These are phyloP conservation scores for Myripristis murdjan DNA, from an alignment of 2,797 vertebrate species.

Conservation along the genomic window DNA sequence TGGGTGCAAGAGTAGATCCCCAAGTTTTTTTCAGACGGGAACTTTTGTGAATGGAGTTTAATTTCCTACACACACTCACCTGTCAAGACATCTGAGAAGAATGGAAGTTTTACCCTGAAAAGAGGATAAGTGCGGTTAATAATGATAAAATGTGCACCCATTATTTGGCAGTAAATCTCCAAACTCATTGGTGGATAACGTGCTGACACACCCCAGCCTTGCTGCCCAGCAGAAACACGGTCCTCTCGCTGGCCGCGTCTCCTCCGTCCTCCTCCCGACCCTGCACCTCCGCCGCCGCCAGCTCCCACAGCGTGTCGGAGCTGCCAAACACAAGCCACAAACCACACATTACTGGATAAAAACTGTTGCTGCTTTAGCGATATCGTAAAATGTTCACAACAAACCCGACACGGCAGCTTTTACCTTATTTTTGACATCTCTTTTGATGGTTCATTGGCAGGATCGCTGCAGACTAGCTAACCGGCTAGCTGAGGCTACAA, in stretches of 20 bases:
- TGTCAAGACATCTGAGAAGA: slow-evolving; percentile 94
- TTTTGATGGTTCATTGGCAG: background rate
- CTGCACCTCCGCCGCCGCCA: slow-evolving; percentile 89
- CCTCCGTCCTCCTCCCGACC: slow-evolving; percentile 73
- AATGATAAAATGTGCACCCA: background rate
- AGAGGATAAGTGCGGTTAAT: too few species aligned
- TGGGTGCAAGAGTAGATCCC: too few species aligned
- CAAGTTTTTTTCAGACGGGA: too few species aligned
- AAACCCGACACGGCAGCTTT: accelerated
- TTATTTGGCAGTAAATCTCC: background rate
- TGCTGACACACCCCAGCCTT: slow-evolving; percentile 89
- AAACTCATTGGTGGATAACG: background rate
- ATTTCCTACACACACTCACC: slow-evolving; percentile 80
- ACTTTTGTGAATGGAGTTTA: too few species aligned
- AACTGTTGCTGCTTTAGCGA: too few species aligned
- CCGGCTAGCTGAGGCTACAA: background rate
- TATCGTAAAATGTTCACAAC: too few species aligned
- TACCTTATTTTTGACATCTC: slow-evolving; percentile 84
- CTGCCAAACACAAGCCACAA: slow-evolving; percentile 70
- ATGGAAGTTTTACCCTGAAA: slow-evolving; percentile 95
- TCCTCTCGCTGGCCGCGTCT: slow-evolving; percentile 86
- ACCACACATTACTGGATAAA: background rate
- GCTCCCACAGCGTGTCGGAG: slow-evolving; percentile 94
- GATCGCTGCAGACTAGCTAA: background rate
- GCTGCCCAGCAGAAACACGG: slow-evolving; percentile 92